phyloP scores from a whole-genome alignment of 2,888 invertebrate species.

The Cantharis flavilabris region DNA sequence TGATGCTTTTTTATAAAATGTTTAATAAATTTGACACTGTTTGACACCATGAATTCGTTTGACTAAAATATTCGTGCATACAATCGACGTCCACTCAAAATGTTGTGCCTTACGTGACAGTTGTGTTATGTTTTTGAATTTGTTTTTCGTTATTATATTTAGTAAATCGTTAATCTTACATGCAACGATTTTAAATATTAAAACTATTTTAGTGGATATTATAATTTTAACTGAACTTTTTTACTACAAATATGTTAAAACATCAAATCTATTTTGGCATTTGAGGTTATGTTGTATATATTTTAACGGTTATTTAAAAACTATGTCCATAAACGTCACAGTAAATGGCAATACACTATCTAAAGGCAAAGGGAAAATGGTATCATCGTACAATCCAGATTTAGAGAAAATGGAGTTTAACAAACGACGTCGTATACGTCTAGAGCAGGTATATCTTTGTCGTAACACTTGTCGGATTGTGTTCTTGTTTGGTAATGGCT shows the following conservation, averaged over 20 bases:
- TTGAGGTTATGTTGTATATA: slow-evolving; percentile 10
- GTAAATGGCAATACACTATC: slow-evolving; percentile 62
- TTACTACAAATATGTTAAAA: neutral
- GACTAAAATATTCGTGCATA: neutral
- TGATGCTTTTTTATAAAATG: neutral
- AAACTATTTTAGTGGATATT: neutral
- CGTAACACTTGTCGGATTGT: neutral
- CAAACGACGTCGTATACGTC: slow-evolving; percentile 62
- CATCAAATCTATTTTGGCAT: slow-evolving; percentile 1
- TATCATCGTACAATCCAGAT: slow-evolving; percentile 58
- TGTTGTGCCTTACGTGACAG: neutral
- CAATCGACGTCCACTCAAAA: neutral
- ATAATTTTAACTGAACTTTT: neutral
- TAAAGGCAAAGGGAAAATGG: slow-evolving; percentile 56
- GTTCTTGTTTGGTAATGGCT: neutral
- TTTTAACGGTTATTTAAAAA: slow-evolving; percentile 7
- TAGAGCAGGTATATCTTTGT: slow-evolving; percentile 61
- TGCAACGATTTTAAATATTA: neutral
- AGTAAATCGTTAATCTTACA: neutral
- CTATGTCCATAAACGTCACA: slow-evolving; percentile 66
- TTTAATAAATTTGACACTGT: neutral
- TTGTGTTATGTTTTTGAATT: neutral
- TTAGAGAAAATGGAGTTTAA: slow-evolving; percentile 60
- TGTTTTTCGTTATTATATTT: neutral
- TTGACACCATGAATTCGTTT: neutral